Base-by-base conservation (phyloP, 2,797 vertebrate genomes). In the Bucorvus abyssinicus region DNA sequence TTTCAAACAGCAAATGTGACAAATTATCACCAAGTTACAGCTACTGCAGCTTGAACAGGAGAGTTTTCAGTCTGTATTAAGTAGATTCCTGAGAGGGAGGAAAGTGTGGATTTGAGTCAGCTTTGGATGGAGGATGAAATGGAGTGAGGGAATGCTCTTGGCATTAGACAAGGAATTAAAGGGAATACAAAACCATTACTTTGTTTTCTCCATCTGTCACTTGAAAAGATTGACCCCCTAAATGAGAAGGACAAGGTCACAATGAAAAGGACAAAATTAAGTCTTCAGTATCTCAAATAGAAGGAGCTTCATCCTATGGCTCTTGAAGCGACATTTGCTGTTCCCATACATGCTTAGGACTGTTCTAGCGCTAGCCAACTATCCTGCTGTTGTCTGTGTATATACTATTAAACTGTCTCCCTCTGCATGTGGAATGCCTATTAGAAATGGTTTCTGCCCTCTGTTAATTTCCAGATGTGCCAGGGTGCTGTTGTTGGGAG, bases 281-380 rank as follows among this genome's bases (percentile, higher is more conserved):
- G 40, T 53, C 67, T 64, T 89, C 11, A 12, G 16, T 59, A 44
- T 38, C 42, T 84, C n/a, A 27, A 9, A 52, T 6, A 74, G 55
- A 77, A 45, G 61, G 42, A 87, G 19, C 10, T 56, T 78, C 42
- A 38, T 73, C 34, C 47, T 69, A 1, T 2, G 17, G 21, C 22
- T 24, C 27, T 36, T 47, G 50, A 78, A 49, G 44, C 80, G 44
- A 36, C 7, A 6, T 5, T 40, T 55, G 36, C 15, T 79, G 30
- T 60, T 94, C 23, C 53, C 23, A 14, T 8, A 11, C 0, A 0
- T 63, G n/a, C 16, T 53, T n/a, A 21, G 16, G 36, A 22, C 52
- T 36, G 29, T 36, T 61, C 14, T 30, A 45, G 34, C 4, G 9
- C 8, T 24, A 42, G 13, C 50, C 34, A 50, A 2, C 6, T 24